Evolutionary conservation across 37 sponge, comb jelly and placozoan genomes (phyloP).

Genomic region (Aphrocallistes beatrix): DNA sequence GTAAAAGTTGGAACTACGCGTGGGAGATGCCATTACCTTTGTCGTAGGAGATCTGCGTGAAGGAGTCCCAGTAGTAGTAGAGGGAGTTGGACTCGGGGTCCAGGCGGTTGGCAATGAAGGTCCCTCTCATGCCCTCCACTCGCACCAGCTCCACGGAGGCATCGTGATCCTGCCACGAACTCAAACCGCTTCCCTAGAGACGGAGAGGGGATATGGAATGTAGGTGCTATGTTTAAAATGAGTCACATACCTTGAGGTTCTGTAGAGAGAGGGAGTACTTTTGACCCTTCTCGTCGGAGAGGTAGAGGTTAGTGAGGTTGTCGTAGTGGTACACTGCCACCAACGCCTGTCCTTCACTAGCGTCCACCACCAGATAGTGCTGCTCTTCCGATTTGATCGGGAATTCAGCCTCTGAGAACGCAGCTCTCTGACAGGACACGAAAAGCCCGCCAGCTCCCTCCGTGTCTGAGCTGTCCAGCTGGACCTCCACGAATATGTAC

Average conservation of each 20-base stretch:
- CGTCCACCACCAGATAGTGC: conserved; percentile 73
- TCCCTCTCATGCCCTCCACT: conserved; percentile 64
- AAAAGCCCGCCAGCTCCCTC: not conserved
- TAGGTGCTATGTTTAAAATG: too few species aligned
- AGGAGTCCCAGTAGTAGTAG: not conserved
- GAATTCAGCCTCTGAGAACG: not conserved
- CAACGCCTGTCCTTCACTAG: conserved; percentile 70
- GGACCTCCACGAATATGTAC: not conserved
- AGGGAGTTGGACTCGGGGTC: not conserved
- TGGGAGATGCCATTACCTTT: too few species aligned
- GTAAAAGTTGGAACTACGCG: too few species aligned
- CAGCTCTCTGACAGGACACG: not conserved
- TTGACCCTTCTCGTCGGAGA: conserved; percentile 60
- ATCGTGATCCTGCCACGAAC: not conserved
- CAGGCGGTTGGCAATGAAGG: conserved; percentile 49
- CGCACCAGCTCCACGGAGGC: conserved; percentile 9
- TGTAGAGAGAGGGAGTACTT: conserved; percentile 54
- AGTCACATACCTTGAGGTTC: conserved; percentile 24
- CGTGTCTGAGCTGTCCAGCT: not conserved
- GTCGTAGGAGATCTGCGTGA: conserved; percentile 7
- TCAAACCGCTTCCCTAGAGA: not conserved
- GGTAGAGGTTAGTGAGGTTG: conserved; percentile 63
- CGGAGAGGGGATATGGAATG: too few species aligned
- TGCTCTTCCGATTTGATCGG: conserved; percentile 13
- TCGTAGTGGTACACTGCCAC: conserved; percentile 67